phyloP scores from a whole-genome alignment of 37 sponge, comb jelly and placozoan genomes.

The Chondrosia reniformis region DNA sequence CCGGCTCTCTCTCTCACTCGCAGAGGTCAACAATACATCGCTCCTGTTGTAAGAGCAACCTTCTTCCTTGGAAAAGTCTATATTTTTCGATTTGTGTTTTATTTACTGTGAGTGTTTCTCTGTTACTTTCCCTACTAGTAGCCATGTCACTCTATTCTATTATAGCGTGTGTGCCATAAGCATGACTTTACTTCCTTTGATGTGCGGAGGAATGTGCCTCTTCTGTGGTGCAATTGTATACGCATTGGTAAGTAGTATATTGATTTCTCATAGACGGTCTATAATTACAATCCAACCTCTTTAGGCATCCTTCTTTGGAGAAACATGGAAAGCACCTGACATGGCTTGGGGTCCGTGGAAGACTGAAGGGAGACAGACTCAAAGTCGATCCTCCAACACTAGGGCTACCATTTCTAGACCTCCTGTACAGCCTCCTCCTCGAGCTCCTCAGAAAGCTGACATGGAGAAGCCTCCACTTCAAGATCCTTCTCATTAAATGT shows the following conservation, averaged over 20 bases:
- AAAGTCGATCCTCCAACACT: not conserved
- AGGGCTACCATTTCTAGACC: constrained; percentile 46
- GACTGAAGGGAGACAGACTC: not conserved
- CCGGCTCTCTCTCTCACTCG: not conserved
- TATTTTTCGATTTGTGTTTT: constrained; percentile 53
- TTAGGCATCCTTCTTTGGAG: constrained; percentile 69
- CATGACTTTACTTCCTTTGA: constrained; percentile 57
- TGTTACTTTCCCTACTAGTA: not conserved
- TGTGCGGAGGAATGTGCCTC: constrained; percentile 60
- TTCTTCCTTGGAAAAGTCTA: constrained; percentile 50
- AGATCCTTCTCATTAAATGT: too few species aligned
- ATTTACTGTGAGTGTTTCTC: constrained; percentile 42
- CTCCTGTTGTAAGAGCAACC: constrained; percentile 50
- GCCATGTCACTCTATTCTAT: not conserved
- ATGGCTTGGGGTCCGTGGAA: constrained; percentile 76
- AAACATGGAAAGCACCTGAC: constrained; percentile 63
- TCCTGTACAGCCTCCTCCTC: constrained; percentile 61
- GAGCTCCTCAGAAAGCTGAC: constrained; percentile 46
- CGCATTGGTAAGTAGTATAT: constrained; percentile 42
- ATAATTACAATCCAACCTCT: not conserved
- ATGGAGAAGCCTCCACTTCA: too few species aligned
- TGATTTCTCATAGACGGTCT: not conserved
- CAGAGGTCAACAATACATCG: constrained; percentile 67
- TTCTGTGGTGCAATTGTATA: constrained; percentile 53
- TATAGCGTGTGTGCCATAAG: constrained; percentile 38